Base-by-base conservation (phyloP, 2,888 invertebrate species). In the Laothoe populi region DNA sequence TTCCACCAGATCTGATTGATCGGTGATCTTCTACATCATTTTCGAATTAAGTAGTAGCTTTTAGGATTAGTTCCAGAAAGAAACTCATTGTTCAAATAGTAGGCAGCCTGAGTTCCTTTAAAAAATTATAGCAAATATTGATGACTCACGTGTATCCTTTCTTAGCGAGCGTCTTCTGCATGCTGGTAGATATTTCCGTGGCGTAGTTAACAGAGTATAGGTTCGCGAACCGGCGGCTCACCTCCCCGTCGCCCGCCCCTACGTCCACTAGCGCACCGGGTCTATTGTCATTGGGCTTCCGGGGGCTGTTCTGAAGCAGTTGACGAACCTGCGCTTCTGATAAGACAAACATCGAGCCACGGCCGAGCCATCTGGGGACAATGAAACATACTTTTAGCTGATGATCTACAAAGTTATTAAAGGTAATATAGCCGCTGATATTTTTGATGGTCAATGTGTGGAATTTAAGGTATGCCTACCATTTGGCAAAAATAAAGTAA, bases 301-400 rank as follows among this genome's bases (percentile, higher is more conserved):
- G 53, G 1, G 53, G 53, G 19, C 53, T 53, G 53, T 53, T 31
- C 31, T 53, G 84, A 70, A 96, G 88, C 70, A 98, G 89, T 63
- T 91, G 86, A 64, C 94, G 92, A 72, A 98, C 96, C 80, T 99
- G 99, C 8, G 94, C 91, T 65, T 95, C 94, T 0, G 99, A 99
- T 73, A 98, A 94, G 58, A 99, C 98, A 89, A 98, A 99, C 99
- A 99, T 99, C 0, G 98, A 98, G 8, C 99, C 99, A 59, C 99
- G 94, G 16, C 96, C 96, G 13, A 99, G 91, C 90, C 96, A 95
- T 60, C 97, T 97, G 94, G 45, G 72, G 70, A 21, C 26, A 66
- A 13, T 16, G 23, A 42, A 7, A 40, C 0, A 58, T 10, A 31
- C 16, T 13, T 57, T 57, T 38, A 31, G n/a, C 31, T 31, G 31